Evolutionary conservation across 2,113 vertebrate species (phyloP), one percentile per base, ranked within the genome.

Genomic region (Eclectus roratus): DNA sequence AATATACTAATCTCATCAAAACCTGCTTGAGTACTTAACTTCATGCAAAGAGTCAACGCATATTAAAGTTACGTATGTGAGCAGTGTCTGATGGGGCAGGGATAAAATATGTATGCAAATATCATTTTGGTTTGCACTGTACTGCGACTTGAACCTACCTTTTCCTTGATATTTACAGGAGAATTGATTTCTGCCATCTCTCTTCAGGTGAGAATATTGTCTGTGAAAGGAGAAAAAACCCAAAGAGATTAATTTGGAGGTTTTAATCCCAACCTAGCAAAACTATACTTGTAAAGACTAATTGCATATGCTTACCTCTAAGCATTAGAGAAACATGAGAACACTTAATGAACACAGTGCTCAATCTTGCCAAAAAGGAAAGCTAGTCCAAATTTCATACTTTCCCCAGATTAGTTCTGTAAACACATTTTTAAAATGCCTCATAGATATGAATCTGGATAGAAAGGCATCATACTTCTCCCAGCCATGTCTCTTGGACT

Each of bases 81-180:
- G 44, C 15, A 18, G 43, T 35, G 56, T 55, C 60, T 65, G 60
- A 90, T 78, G 49, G 24, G 83, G 49, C 29, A 94, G 13, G n/a
- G 70, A 79, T 83, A 21, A 91, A 90, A 64, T 15, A 60, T 2
- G 16, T 39, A 84, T 24, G 55, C 50, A 84, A 97, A 94, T 77
- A 79, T 7, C 52, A 91, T 33, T 93, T 76, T 10, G 13, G 50
- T 81, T 93, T 92, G 58, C n/a, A 85, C 12, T 55, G 25, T 37
- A 71, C 29, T 61, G 86, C 80, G 83, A 89, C 39, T 92, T 47
- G 63, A 88, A 82, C 96, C 35, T 97, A 98, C 98, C 98, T 98
- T 98, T 96, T 98, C 98, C 65, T 98, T 98, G 97, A 98, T 97
- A 92, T 98, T 98, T 96, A 98, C 96, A n/a, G 97, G 97, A 80